Evolutionary conservation across 2,888 invertebrate species (phyloP), one percentile per base, ranked within the genome.

Genomic region (Thera obeliscata): DNA sequence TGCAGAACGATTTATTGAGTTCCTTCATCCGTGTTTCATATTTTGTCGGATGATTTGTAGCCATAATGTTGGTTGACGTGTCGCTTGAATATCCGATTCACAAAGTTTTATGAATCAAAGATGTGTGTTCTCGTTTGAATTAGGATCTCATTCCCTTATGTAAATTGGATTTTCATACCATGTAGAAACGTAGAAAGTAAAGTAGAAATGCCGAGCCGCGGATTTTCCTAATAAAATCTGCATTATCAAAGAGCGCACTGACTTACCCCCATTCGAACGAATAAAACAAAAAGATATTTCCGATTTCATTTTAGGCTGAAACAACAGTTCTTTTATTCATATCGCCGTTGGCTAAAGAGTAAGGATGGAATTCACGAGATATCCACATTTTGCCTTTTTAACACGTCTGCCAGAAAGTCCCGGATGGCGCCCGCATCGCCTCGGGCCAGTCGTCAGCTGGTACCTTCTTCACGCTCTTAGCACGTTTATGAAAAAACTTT

Each of bases 401-500:
- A 89, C 90, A 91, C 91, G 87, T 91, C 88, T 88, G 88, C 86
- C 86, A 86, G 87, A 84, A 87, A 90, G 87, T 86, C 88, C 81
- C 82, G 82, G 78, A 83, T 80, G 80, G 80, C 80, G 78, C 79
- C 81, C 81, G 85, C 89, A 72, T 75, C 79, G 90, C 91, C 90
- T 78, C 83, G 83, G 87, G 91, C 84, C 78, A 83, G 84, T 83
- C 89, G 92, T 88, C 93, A 93, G 90, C 91, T 93, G 92, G 86
- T 87, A 86, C 75, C 81, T 82, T 77, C 77, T 78, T 78, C 75
- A 74, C 82, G 83, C 82, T 83, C 84, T 84, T 86, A 87, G 87
- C 88, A 86, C 91, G 88, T 91, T 91, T 92, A 92, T 91, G 91
- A 93, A 93, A 91, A 92, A 92, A 91, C 86, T 91, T 91, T 88